Evolutionary conservation across 2,797 vertebrate species (phyloP), one percentile per base, ranked within the genome.

Genomic region (Lindbergichthys nudifrons): DNA sequence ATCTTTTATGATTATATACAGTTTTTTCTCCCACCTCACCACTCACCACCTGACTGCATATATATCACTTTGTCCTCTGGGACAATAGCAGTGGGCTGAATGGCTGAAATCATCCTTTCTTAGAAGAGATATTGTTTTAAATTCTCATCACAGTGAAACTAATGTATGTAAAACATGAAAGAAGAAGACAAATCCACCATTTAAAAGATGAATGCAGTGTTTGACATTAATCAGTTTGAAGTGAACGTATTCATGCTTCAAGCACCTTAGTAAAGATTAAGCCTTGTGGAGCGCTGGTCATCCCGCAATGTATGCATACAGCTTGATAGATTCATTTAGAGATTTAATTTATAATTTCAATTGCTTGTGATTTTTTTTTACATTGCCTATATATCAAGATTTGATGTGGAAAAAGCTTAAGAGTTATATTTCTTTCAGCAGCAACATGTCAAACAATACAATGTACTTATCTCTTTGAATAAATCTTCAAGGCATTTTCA

Each of bases 401-500:
- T 62, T 69, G 32, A 36, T 36, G 32, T 36, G 32, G 30, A 26
- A 19, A 18, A 52, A 46, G 61, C 52, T 75, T 75, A 53, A n/a
- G 16, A 51, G 56, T 18, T 39, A 43, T 51, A 36, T 51, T n/a
- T 36, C 48, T 70, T 75, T 77, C 46, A 57, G 19, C 26, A 75
- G 50, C 30, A 6, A 71, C 62, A 63, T 2, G 21, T 82, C 71
- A 80, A 61, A 71, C 41, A 72, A 21, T 23, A 64, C 46, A 46
- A 13, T 39, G 13, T 39, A 54, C 42, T 52, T 59, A 59, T 68
- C 30, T 39, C 53, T 65, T 77, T 78, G 51, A 83, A 70, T 62
- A 52, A 36, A 23, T 47, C 71, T 75, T 68, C 15, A 75, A 78
- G 73, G 8, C 57, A 23, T 74, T 52, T 62, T 69, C 59, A 54